Percentiles rank a stretch among this genome's conserved stretches.
These are phyloP conservation scores for Anabacerthia variegaticeps DNA, from an alignment of 2,797 vertebrate species.

Conservation along the genomic window DNA sequence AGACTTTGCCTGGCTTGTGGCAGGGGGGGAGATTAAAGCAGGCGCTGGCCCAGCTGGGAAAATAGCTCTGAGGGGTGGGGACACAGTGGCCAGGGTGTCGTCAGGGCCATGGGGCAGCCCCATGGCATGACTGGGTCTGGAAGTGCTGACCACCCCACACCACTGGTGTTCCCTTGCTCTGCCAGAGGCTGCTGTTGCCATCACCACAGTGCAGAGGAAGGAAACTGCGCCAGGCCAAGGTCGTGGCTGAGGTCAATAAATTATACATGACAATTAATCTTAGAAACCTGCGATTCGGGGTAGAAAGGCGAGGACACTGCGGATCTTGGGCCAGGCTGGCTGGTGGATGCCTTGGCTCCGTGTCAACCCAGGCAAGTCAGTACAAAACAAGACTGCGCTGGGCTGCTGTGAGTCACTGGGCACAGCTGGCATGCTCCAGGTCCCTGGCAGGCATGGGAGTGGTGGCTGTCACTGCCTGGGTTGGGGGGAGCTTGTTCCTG, in stretches of 20 bases:
- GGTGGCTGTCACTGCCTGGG: accelerated
- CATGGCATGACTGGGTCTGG: accelerated
- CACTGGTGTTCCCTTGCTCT: background rate
- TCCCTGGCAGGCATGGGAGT: accelerated
- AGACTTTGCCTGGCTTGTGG: background rate
- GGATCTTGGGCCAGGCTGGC: background rate
- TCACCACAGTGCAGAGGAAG: accelerated
- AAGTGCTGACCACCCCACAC: accelerated
- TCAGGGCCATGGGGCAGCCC: background rate
- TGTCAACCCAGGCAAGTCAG: background rate
- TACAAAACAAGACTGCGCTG: background rate
- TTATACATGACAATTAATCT: constrained; percentile 62
- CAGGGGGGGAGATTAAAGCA: background rate
- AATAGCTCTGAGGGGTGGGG: background rate
- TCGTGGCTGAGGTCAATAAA: constrained; percentile 44
- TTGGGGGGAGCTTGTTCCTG: accelerated
- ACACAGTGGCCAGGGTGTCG: accelerated
- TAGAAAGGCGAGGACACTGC: constrained; percentile 56
- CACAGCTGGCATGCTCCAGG: accelerated
- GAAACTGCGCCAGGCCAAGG: background rate
- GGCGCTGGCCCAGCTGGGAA: background rate
- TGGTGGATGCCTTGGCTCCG: background rate
- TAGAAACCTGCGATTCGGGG: background rate
- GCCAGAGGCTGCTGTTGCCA: accelerated
- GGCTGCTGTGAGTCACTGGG: background rate